Conservation (phyloP, 2,888 invertebrate genomes). For the Drosophila kuntzei region DNA sequence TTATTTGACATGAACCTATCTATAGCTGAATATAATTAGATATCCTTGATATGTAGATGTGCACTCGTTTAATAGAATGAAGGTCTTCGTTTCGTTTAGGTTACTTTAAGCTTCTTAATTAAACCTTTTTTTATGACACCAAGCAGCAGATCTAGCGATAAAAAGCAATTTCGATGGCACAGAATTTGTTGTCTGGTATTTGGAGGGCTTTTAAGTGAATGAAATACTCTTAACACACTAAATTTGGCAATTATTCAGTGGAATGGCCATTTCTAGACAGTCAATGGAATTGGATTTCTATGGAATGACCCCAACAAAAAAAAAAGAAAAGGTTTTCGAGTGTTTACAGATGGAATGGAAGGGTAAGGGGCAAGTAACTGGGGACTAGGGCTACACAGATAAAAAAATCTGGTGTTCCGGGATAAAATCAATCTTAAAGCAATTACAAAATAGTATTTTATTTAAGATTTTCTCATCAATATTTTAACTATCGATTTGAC, state of each 20-base stretch:
- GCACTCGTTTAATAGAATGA: neutral
- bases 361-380: neutral
- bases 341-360: neutral
- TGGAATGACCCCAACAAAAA: slow-evolving; percentile 7
- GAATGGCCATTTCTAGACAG: slow-evolving; percentile 24
- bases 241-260: slow-evolving; percentile 67
- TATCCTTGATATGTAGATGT: neutral
- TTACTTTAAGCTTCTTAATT: slow-evolving; percentile 12
- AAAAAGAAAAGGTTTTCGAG: slow-evolving; percentile 10
- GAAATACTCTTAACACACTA: slow-evolving; percentile 38
- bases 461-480: too few species aligned
- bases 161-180: slow-evolving; percentile 15
- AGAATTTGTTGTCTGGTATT: slow-evolving; percentile 25
- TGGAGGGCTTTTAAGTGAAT: slow-evolving; percentile 40
- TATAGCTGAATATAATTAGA: too few species aligned
- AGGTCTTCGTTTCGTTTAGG: neutral
- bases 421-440: too few species aligned
- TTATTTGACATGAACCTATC: too few species aligned
- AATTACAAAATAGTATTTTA: too few species aligned
- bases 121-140: slow-evolving; percentile 4
- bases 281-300: slow-evolving; percentile 38
- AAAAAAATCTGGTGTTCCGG: too few species aligned
- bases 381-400: too few species aligned
- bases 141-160: neutral
- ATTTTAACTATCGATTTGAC: too few species aligned